phyloP scores from a whole-genome alignment of 2,113 vertebrate genomes.

The Eretmochelys imbricata region DNA sequence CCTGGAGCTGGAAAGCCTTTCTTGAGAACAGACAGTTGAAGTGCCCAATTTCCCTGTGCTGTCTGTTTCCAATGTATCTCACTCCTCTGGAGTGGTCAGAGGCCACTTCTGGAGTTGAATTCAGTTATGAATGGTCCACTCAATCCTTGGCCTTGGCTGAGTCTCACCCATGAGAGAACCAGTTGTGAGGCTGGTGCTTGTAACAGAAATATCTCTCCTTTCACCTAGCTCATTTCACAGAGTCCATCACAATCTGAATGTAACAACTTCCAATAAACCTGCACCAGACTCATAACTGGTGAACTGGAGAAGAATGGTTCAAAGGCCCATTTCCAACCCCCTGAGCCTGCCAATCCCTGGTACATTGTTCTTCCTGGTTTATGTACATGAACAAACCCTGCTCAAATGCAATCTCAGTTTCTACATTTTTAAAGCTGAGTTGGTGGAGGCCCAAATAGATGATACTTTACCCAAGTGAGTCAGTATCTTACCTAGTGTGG shows the following conservation, averaged over 20 bases:
- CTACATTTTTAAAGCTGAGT: not conserved
- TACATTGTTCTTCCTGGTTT: not conserved
- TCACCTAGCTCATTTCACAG: not conserved
- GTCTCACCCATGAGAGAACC: not conserved
- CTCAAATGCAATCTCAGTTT: not conserved
- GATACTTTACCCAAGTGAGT: not conserved
- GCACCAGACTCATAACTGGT: no score
- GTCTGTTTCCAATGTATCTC: not conserved
- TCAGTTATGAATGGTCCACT: not conserved
- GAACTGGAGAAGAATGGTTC: not conserved
- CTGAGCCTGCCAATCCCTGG: rapidly evolving
- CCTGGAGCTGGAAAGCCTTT: not conserved
- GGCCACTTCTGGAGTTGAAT: not conserved
- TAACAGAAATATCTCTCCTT: not conserved
- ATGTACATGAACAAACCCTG: not conserved
- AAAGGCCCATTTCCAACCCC: not conserved
- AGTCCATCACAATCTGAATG: not conserved
- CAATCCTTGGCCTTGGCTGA: not conserved
- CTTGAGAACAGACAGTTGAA: not conserved
- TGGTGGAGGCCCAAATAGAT: not conserved
- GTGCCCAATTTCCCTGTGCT: not conserved
- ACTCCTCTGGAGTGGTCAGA: not conserved
- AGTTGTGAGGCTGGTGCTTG: not conserved
- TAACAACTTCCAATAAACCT: not conserved
- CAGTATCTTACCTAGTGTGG: not conserved